Evolutionary conservation across 2,113 vertebrate genomes (phyloP).

Genomic region (Mormoops blainvillei): DNA sequence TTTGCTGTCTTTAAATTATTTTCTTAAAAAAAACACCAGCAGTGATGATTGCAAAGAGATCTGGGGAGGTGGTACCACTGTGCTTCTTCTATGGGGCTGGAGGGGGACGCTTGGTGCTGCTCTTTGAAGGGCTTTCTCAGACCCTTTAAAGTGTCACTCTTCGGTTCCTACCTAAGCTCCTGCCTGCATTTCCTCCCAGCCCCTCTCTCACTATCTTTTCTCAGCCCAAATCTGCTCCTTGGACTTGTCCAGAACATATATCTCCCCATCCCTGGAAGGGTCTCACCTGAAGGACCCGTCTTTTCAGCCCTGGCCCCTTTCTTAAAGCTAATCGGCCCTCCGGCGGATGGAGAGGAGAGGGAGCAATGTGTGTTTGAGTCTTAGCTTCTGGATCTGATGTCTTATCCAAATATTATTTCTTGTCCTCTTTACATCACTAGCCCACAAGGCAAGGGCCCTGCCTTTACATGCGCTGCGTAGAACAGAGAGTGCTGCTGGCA

Average conservation of each 20-base stretch:
- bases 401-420: constrained; percentile 59
- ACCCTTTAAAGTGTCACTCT: not conserved
- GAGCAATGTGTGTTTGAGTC: not conserved
- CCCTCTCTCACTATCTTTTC: not conserved
- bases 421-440: constrained; percentile 45
- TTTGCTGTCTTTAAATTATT: not conserved
- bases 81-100: not conserved
- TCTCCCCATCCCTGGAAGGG: not conserved
- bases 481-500: not conserved
- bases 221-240: not conserved
- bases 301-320: not conserved
- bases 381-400: constrained; percentile 34
- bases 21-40: not conserved
- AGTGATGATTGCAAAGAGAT: not conserved
- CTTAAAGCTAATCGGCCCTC: not conserved
- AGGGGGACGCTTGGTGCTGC: not conserved
- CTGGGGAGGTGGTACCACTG: not conserved
- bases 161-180: not conserved
- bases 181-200: not conserved
- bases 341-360: not conserved
- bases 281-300: not conserved
- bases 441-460: constrained; percentile 40
- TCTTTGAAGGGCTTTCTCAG: not conserved
- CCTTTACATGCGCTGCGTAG: constrained; percentile 31
- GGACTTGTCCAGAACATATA: not conserved